Percentiles rank a stretch among this genome's conserved stretches.
Conservation (phyloP, 1,140 invertebrate genomes). For the Drosophila malerkotliana region DNA sequence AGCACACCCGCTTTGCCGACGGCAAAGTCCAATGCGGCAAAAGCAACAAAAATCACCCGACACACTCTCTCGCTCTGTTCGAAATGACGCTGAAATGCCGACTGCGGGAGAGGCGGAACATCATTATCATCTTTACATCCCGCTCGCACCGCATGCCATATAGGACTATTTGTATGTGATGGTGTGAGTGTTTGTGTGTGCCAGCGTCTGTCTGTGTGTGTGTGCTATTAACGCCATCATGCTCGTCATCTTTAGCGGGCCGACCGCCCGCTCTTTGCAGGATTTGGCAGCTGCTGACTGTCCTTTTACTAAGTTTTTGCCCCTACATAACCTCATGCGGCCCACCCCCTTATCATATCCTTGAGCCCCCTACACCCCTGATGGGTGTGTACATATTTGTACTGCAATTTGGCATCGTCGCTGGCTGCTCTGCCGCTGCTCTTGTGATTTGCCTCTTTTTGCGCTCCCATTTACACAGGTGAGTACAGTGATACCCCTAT, state of each 20-base stretch:
- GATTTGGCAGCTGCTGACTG: constrained; percentile 58
- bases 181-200: no score
- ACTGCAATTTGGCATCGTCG: constrained; percentile 78
- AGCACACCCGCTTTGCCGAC: constrained; percentile 50
- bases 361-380: constrained; percentile 1
- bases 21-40: constrained; percentile 32
- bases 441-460: constrained; percentile 83
- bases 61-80: constrained; percentile 70
- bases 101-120: constrained; percentile 29
- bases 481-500: constrained; percentile 49
- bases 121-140: constrained; percentile 63
- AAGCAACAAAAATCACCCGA: constrained; percentile 48
- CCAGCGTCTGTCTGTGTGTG: constrained; percentile 26
- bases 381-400: constrained; percentile 75
- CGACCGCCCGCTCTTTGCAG: constrained; percentile 1
- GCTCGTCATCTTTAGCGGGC: constrained; percentile 32
- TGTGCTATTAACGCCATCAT: constrained; percentile 66
- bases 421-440: constrained; percentile 40
- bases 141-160: constrained; percentile 30
- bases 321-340: constrained; percentile 48
- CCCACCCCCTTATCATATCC: background rate
- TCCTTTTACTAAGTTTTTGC: constrained; percentile 75
- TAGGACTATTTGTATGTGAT: constrained; percentile 14
- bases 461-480: constrained; percentile 78
- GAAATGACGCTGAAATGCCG: constrained; percentile 55